Percentiles rank a stretch among this genome's conserved stretches.
These are phyloP conservation scores for Coenonympha glycerion DNA, from an alignment of 2,888 invertebrate species.

Conservation along the genomic window DNA sequence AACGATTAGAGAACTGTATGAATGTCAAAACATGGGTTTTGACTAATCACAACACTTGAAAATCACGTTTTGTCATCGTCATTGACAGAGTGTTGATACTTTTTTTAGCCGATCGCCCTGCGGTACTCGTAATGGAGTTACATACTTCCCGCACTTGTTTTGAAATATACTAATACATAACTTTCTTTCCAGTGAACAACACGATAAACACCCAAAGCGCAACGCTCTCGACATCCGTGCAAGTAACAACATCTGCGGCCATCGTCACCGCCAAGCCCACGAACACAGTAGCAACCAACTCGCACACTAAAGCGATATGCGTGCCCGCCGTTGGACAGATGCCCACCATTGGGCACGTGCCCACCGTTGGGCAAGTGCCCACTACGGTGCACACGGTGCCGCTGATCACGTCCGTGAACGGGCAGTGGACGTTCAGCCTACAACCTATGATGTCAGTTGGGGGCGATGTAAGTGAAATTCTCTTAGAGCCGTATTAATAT, in stretches of 20 bases:
- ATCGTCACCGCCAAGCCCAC: conserved; percentile 37
- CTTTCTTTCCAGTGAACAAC: conserved; percentile 44
- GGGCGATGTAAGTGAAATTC: conserved; percentile 60
- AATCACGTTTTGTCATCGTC: too few species aligned
- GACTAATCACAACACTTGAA: too few species aligned
- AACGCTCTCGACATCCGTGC: conserved; percentile 36
- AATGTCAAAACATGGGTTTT: too few species aligned
- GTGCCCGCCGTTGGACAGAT: conserved; percentile 35
- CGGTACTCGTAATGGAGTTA: too few species aligned
- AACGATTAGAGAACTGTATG: too few species aligned
- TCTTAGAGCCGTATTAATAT: too few species aligned
- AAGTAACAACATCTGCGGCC: conserved; percentile 21
- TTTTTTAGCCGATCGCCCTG: too few species aligned
- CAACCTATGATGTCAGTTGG: conserved; percentile 69
- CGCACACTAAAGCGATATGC: conserved; percentile 19
- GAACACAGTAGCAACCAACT: conserved; percentile 10
- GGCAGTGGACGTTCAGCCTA: conserved; percentile 68
- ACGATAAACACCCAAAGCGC: conserved; percentile 46
- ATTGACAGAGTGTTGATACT: too few species aligned
- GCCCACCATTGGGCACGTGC: conserved; percentile 37
- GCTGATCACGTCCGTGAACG: conserved; percentile 63
- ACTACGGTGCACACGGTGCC: conserved; percentile 61
- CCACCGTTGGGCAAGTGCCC: conserved; percentile 39
- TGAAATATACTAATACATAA: too few species aligned
- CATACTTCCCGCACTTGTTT: too few species aligned